Percentiles rank a stretch among this genome's conserved stretches.
Conservation (phyloP, 2,888 invertebrate species). For the Leucophora obtusa region DNA sequence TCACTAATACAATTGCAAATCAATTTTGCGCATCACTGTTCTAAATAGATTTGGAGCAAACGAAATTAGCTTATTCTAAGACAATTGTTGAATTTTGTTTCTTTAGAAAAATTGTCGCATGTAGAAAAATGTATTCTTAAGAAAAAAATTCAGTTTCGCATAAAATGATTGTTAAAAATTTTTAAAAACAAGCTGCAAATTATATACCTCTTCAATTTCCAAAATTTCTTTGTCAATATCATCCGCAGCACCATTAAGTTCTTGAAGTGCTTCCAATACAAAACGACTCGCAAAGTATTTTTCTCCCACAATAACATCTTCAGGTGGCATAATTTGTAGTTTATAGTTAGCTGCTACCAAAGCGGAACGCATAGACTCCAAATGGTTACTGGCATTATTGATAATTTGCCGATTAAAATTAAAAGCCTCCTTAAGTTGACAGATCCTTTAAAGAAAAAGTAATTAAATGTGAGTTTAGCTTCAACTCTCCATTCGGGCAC, state of each 20-base stretch:
- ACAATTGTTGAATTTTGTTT: neutral
- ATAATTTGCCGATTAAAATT: conserved; percentile 73
- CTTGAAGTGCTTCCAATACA: conserved; percentile 75
- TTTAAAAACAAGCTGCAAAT: too few species aligned
- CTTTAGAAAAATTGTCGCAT: neutral
- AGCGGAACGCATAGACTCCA: conserved; percentile 73
- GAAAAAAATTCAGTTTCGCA: too few species aligned
- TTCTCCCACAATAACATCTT: conserved; percentile 76
- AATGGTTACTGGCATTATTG: conserved; percentile 70
- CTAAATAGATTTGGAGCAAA: too few species aligned
- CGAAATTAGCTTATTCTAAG: too few species aligned
- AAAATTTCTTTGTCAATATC: conserved; percentile 72
- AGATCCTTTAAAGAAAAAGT: conserved; percentile 67
- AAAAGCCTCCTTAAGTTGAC: conserved; percentile 67
- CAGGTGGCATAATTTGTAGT: conserved; percentile 72
- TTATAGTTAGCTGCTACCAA: conserved; percentile 75
- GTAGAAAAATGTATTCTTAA: too few species aligned
- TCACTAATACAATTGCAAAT: too few species aligned
- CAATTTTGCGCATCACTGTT: too few species aligned
- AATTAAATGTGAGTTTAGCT: too few species aligned
- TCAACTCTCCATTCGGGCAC: too few species aligned
- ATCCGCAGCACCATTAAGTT: conserved; percentile 70
- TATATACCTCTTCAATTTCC: conserved; percentile 68
- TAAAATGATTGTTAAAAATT: too few species aligned
- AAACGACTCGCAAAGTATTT: conserved; percentile 76